phyloP scores from a whole-genome alignment of 37 sponge, comb jelly and placozoan genomes.

The Chondrilla cf. caribensis region DNA sequence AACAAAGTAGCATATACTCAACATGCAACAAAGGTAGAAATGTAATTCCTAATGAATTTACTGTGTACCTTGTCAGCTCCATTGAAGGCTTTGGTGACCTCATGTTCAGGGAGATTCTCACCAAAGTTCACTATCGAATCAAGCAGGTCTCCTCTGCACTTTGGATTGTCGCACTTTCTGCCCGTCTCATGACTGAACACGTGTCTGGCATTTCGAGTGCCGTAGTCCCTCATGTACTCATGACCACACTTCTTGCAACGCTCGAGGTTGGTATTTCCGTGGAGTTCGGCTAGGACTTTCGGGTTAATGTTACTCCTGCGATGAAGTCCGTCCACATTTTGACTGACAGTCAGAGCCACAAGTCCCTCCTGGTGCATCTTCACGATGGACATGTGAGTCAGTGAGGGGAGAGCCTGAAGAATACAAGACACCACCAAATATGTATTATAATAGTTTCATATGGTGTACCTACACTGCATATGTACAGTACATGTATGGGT shows the following conservation, averaged over 20 bases:
- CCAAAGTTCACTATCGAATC: slow-evolving; percentile 92
- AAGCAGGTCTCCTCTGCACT: slow-evolving; percentile 55
- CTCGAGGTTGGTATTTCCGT: slow-evolving; percentile 92
- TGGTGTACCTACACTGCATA: too few relatives aligned
- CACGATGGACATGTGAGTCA: slow-evolving; percentile 84
- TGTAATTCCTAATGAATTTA: too few relatives aligned
- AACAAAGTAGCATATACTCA: too few relatives aligned
- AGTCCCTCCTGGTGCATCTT: slow-evolving; percentile 68
- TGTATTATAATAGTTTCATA: too few relatives aligned
- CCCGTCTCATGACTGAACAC: slow-evolving; percentile 73
- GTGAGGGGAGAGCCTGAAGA: slow-evolving; percentile 62
- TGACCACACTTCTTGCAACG: slow-evolving; percentile 64
- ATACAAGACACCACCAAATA: too few relatives aligned
- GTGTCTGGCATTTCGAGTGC: slow-evolving; percentile 54
- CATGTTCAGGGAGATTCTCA: slow-evolving; percentile 69
- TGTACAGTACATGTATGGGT: too few relatives aligned
- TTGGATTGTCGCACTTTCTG: slow-evolving; percentile 73
- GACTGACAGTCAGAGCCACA: slow-evolving; percentile 74
- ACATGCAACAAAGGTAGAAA: too few relatives aligned
- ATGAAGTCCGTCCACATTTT: slow-evolving; percentile 89
- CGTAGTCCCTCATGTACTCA: slow-evolving; percentile 86
- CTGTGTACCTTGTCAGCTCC: slow-evolving; percentile 54
- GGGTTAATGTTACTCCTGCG: slow-evolving; percentile 72
- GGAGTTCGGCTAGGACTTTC: slow-evolving; percentile 74
- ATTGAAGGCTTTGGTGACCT: slow-evolving; percentile 64